Base-by-base conservation (phyloP, 2,888 invertebrate species). In the Rosalia funebris region DNA sequence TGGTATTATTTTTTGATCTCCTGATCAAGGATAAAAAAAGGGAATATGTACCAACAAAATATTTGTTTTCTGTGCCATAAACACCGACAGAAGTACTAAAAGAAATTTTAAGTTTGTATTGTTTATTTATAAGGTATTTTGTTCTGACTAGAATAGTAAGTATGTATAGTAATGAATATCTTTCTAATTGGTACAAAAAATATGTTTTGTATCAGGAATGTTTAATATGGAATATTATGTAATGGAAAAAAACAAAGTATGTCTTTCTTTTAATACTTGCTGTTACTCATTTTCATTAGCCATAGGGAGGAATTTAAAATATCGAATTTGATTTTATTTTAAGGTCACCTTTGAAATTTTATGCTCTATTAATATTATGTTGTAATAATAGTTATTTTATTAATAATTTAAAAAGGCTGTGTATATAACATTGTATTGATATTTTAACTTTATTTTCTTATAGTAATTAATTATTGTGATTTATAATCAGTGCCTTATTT, bases 401-500 rank as follows among this genome's bases (percentile, higher is more conserved):
- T 32, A 47, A 25, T 37, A 46, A 47, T 50, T 56, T 48, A 48
- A 60, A 57, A 71, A 71, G 73, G 73, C 73, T 73, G 72, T 73
- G 73, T 72, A 72, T 66, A 71, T 71, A 72, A 59, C 60, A 50
- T 58, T 66, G 53, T 66, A 65, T 65, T 62, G 61, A 63, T 58
- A 70, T 67, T 68, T 63, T 66, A 66, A 25, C 50, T 62, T 65
- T 62, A 50, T 70, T 42, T 60, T 63, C 39, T 58, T 44, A 54
- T 66, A 57, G 63, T 62, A 70, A 65, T 65, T 68, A 45, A 59
- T 59, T 60, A 65, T 65, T 70, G 71, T 71, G 71, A 71, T 70
- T 64, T 60, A 58, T 41, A 66, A 60, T 58, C 69, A 69, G 73
- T 73, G 73, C 73, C 73, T 73, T 73, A 71, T 61, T 67, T 62